Percentiles rank a stretch among this genome's conserved stretches.
Evolutionary conservation across 2,113 vertebrate species (phyloP).

Genomic region (Phalacrocorax pelagicus): DNA sequence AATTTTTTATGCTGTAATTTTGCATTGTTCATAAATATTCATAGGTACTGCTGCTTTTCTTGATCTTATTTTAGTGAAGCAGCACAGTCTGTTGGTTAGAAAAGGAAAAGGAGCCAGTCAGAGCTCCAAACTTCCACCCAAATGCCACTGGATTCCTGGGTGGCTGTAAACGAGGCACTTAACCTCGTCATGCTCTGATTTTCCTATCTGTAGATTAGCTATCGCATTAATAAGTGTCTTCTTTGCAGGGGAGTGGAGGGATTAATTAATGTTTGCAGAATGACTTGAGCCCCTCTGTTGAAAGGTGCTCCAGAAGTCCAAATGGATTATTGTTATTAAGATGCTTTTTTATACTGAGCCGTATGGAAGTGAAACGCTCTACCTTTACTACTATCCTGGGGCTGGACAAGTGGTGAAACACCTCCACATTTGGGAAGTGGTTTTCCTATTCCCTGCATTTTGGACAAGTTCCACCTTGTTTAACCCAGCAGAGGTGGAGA

Average conservation of each 20-base stretch:
- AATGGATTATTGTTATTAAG: slow-evolving; percentile 1
- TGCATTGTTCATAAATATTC: slow-evolving; percentile 64
- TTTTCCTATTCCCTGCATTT: background rate
- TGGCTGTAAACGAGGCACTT: slow-evolving; percentile 19
- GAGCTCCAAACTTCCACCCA: background rate
- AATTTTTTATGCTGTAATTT: slow-evolving; percentile 62
- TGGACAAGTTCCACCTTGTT: background rate
- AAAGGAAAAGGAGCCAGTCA: background rate
- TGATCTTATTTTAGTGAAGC: slow-evolving; percentile 45
- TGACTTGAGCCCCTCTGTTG: background rate
- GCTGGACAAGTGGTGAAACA: background rate
- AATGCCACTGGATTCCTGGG: background rate
- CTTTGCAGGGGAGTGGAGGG: slow-evolving; percentile 17
- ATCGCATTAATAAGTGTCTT: background rate
- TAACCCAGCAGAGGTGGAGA: background rate
- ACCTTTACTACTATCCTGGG: background rate
- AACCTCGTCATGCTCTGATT: background rate
- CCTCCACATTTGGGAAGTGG: background rate
- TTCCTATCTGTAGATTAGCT: slow-evolving; percentile 34
- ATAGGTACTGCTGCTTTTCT: slow-evolving; percentile 17
- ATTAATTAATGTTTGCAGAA: slow-evolving; percentile 58
- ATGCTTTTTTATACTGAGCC: background rate
- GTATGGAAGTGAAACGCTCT: background rate
- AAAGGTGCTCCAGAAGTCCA: slow-evolving; percentile 37
- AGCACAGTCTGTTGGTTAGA: slow-evolving; percentile 57